phyloP scores from a whole-genome alignment of 2,113 vertebrate genomes.

The Myiozetetes cayanensis region DNA sequence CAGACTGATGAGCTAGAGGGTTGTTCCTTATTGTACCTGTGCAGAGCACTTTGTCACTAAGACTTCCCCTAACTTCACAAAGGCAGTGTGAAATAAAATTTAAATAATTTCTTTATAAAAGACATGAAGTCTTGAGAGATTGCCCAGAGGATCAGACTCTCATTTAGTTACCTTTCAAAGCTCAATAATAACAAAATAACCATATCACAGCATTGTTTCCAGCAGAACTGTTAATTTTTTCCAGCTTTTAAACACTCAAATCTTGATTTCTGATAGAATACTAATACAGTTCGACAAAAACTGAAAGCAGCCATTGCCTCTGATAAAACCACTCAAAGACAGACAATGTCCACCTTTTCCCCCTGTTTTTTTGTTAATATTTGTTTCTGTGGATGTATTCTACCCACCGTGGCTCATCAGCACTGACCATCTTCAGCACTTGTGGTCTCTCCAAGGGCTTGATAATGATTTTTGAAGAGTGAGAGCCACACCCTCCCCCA shows the following conservation, averaged over 20 bases:
- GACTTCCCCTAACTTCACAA: neutral
- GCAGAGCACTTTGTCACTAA: neutral
- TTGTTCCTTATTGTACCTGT: neutral
- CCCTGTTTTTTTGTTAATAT: neutral
- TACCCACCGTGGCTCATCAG: neutral
- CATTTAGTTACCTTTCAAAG: neutral
- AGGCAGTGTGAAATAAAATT: neutral
- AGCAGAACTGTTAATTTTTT: neutral
- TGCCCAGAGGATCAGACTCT: neutral
- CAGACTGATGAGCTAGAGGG: neutral
- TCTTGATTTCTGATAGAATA: neutral
- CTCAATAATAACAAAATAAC: neutral
- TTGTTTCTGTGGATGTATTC: neutral
- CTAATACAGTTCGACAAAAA: neutral
- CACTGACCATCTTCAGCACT: neutral
- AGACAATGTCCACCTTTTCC: neutral
- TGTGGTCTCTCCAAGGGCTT: neutral
- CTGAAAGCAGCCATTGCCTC: neutral
- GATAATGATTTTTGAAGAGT: neutral
- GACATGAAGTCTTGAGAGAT: constrained; percentile 10
- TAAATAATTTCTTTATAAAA: neutral
- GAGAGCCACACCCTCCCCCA: neutral
- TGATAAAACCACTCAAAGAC: neutral
- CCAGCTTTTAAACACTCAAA: neutral
- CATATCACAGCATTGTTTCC: neutral